phyloP scores from a whole-genome alignment of 35 echinoderm and acorn worm genomes.

The Anneissia japonica region DNA sequence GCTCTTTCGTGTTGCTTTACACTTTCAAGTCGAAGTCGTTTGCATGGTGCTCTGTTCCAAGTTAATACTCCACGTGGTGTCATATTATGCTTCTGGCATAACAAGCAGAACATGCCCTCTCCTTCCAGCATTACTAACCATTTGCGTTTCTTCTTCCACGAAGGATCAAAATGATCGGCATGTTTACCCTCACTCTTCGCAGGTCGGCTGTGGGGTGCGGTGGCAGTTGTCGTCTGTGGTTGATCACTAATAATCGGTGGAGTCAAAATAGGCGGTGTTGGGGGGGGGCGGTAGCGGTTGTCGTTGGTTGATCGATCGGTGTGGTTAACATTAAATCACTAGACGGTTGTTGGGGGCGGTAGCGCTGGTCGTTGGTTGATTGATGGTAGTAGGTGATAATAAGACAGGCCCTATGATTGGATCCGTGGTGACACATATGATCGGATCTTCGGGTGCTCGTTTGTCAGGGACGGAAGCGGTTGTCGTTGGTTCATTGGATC shows the following conservation, averaged over 20 bases:
- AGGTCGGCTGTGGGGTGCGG: not conserved
- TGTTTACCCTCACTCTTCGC: not conserved
- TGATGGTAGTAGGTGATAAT: not conserved
- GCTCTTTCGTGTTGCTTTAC: constrained; percentile 2
- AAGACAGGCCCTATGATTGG: not conserved
- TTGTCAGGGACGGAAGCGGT: not conserved
- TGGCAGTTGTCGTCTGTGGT: too few relatives aligned
- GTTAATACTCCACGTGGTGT: constrained; percentile 19
- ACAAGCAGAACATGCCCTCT: constrained; percentile 25
- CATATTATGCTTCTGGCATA: constrained; percentile 27
- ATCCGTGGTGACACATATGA: not conserved
- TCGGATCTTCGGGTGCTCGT: not conserved
- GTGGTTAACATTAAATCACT: too few relatives aligned
- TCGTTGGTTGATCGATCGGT: not conserved
- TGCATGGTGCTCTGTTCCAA: constrained; percentile 40
- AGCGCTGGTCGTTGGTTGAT: not conserved
- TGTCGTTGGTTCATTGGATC: not conserved
- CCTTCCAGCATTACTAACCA: constrained; percentile 13
- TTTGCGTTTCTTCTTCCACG: constrained; percentile 14
- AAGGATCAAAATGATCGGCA: constrained; percentile 11
- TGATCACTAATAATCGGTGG: too few relatives aligned
- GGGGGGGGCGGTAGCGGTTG: not conserved
- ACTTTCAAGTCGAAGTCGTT: not conserved
- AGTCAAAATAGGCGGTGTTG: too few relatives aligned
- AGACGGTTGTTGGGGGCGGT: not conserved